Conservation (phyloP, 2,888 invertebrate genomes). For the Polyploca ridens region DNA sequence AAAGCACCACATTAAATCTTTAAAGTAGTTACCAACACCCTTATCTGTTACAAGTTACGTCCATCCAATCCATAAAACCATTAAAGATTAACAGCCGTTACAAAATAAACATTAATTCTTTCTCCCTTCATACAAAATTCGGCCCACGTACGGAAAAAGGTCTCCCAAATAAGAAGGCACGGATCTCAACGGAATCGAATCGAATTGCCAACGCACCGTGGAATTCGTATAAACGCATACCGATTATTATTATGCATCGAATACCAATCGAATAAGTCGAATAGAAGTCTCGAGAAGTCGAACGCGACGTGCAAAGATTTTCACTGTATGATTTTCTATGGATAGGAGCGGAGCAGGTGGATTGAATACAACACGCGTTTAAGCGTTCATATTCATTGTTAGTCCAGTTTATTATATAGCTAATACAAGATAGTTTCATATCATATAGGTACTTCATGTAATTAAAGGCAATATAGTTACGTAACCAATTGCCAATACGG, state of each 20-base stretch:
- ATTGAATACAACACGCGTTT: neutral
- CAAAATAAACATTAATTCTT: conserved; percentile 25
- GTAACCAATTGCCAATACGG: too few relatives aligned
- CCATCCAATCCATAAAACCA: conserved; percentile 5
- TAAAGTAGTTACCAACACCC: neutral
- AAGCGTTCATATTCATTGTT: neutral
- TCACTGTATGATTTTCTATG: conserved; percentile 42
- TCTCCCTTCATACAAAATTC: conserved; percentile 46
- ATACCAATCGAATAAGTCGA: conserved; percentile 38
- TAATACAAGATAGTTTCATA: too few relatives aligned
- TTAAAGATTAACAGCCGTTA: conserved; percentile 12
- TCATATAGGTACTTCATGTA: too few relatives aligned
- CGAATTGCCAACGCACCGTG: conserved; percentile 46
- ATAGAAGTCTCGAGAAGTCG: conserved; percentile 30
- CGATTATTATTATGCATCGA: conserved; percentile 66
- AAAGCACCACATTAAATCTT: neutral
- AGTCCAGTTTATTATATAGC: too few relatives aligned
- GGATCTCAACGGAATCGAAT: conserved; percentile 45
- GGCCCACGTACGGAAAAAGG: conserved; percentile 62
- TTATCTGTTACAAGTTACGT: neutral
- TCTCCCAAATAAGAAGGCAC: conserved; percentile 37
- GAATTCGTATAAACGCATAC: conserved; percentile 71
- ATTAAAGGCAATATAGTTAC: too few relatives aligned
- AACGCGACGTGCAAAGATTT: conserved; percentile 52
- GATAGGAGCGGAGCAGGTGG: conserved; percentile 12